These are phyloP conservation scores for Perizoma flavofasciatum DNA, from an alignment of 2,888 invertebrate genomes.

Conservation along the genomic window DNA sequence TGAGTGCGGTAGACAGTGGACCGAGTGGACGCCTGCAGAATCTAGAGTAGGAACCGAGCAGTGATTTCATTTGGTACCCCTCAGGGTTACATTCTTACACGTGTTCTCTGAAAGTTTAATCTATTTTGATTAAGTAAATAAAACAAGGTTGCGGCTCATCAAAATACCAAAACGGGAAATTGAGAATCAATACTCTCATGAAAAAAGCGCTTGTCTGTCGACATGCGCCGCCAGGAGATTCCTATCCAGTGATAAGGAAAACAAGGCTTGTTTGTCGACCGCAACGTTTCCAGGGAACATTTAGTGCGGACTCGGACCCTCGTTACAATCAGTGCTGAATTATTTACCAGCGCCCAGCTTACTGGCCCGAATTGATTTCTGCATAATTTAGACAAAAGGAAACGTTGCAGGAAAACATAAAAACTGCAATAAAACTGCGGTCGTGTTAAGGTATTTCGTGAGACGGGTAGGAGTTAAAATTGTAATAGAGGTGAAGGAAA, in stretches of 20 bases:
- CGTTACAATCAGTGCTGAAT: conserved; percentile 78
- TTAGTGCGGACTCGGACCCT: conserved; percentile 73
- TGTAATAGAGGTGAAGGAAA: conserved; percentile 39
- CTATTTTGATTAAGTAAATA: conserved; percentile 20
- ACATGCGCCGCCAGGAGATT: conserved; percentile 52
- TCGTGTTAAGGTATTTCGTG: conserved; percentile 32
- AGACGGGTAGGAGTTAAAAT: conserved; percentile 33
- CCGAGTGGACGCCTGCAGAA: conserved; percentile 65
- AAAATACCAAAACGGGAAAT: conserved; percentile 48
- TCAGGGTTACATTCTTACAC: conserved; percentile 44
- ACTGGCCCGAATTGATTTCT: conserved; percentile 76
- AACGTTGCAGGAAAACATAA: conserved; percentile 60
- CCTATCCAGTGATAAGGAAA: conserved; percentile 61
- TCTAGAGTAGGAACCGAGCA: conserved; percentile 55
- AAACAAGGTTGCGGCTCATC: conserved; percentile 34
- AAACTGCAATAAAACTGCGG: conserved; percentile 57
- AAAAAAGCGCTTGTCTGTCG: conserved; percentile 47
- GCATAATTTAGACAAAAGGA: conserved; percentile 75
- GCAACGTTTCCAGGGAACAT: conserved; percentile 67
- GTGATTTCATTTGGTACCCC: conserved; percentile 61
- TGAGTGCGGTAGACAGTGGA: conserved; percentile 65
- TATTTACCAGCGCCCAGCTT: conserved; percentile 73
- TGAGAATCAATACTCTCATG: conserved; percentile 49
- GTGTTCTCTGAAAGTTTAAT: conserved; percentile 32
- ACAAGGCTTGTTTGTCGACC: conserved; percentile 63